phyloP scores from a whole-genome alignment of 1,140 invertebrate species.

The Anagrus nilaparvatae region DNA sequence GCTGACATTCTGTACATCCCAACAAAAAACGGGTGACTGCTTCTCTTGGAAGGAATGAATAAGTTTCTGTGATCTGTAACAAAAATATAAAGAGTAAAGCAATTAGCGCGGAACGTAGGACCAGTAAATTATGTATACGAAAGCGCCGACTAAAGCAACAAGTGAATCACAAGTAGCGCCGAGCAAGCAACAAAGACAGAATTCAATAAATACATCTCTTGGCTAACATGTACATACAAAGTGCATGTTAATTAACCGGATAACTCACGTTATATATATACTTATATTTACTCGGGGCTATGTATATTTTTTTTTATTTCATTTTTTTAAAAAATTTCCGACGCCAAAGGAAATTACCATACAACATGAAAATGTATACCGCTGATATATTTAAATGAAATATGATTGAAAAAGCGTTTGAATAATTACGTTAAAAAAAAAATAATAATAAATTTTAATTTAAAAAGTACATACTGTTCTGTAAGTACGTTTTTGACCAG shows the following conservation, averaged over 20 bases:
- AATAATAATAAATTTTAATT: background rate
- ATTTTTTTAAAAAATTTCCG: no score
- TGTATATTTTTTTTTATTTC: no score
- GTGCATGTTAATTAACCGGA: no score
- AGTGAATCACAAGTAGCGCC: conserved; percentile 44
- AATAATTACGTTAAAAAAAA: no score
- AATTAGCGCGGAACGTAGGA: background rate
- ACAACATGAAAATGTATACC: conserved; percentile 1
- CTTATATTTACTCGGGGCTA: no score
- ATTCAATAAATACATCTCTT: no score
- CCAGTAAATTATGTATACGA: background rate
- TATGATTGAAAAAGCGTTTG: no score
- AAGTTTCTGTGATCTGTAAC: conserved; percentile 86
- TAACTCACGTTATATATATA: no score
- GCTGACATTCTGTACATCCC: conserved; percentile 86
- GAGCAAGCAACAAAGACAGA: conserved; percentile 23
- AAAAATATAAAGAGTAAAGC: conserved; percentile 22
- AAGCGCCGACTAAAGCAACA: conserved; percentile 27
- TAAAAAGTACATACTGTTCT: conserved; percentile 86
- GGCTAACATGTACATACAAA: no score
- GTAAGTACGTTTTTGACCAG: conserved; percentile 91
- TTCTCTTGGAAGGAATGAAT: conserved; percentile 88
- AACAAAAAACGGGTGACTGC: conserved; percentile 90
- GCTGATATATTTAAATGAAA: conserved; percentile 6
- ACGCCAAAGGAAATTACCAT: no score